Evolutionary conservation across 2,113 vertebrate species (phyloP).

Genomic region (Nothobranchius furzeri): DNA sequence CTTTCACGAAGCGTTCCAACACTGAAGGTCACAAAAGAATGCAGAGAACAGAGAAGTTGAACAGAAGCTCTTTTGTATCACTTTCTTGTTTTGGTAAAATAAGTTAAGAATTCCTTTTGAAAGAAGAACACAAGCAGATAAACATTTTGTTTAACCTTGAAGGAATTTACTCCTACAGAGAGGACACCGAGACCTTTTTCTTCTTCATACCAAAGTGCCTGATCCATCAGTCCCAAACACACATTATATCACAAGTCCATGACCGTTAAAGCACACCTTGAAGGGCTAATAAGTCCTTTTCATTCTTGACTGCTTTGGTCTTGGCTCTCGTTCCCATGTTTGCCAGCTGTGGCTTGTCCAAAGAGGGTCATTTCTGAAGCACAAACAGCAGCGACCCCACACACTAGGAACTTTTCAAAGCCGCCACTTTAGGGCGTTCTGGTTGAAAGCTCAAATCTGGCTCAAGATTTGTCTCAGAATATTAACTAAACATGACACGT

Average conservation of each 20-base stretch:
- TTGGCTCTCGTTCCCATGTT: conserved; percentile 19
- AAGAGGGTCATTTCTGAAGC: conserved; percentile 18
- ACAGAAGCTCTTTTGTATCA: conserved; percentile 6
- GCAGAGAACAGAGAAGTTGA: conserved; percentile 22
- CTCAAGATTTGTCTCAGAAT: conserved; percentile 1
- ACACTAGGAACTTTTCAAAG: conserved; percentile 25
- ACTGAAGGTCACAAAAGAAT: conserved; percentile 22
- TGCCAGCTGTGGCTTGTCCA: conserved; percentile 31
- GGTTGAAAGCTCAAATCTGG: conserved; percentile 29
- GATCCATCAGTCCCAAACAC: conserved; percentile 1
- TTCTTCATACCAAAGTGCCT: neutral
- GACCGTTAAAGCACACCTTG: conserved; percentile 15
- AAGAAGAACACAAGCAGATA: conserved; percentile 1
- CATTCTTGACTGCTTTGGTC: conserved; percentile 23
- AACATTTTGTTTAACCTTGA: conserved; percentile 21
- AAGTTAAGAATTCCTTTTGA: conserved; percentile 32
- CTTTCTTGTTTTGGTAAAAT: conserved; percentile 43
- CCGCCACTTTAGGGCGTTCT: conserved; percentile 24
- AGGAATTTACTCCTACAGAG: conserved; percentile 11
- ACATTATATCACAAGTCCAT: neutral
- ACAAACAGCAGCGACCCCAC: conserved; percentile 30
- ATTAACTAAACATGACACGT: conserved; percentile 69
- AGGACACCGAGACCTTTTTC: conserved; percentile 3
- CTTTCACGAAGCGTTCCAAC: conserved; percentile 11
- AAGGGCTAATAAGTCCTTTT: neutral